Conservation (phyloP, 2,797 vertebrate species). For the Squalus acanthias region DNA sequence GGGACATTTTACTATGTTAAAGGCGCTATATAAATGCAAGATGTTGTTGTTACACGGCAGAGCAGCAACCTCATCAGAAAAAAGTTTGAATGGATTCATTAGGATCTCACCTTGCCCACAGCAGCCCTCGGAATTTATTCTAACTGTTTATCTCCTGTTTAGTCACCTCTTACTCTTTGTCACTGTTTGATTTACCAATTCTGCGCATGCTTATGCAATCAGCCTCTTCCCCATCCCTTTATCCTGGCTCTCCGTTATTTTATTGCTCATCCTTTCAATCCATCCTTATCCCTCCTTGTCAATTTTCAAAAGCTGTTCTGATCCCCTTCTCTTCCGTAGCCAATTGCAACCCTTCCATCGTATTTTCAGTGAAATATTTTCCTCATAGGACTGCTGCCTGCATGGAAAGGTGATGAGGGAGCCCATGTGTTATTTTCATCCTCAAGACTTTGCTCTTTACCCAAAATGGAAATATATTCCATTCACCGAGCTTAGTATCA, state of each 20-base stretch:
- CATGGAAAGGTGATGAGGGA: not conserved
- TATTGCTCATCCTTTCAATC: not conserved
- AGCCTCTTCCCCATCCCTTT: not conserved
- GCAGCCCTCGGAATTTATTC: not conserved
- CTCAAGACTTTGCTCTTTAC: not conserved
- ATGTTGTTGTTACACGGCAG: not conserved
- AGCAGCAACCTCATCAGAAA: not conserved
- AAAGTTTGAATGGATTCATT: not conserved
- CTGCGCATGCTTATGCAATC: not conserved
- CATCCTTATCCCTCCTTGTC: not conserved
- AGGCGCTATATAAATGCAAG: not conserved
- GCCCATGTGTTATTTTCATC: no score
- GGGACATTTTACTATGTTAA: not conserved
- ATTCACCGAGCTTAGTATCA: not conserved
- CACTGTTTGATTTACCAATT: not conserved
- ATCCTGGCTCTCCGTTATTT: not conserved
- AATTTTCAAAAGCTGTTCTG: not conserved
- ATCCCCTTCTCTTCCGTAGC: not conserved
- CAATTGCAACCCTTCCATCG: no score
- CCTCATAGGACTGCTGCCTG: not conserved
- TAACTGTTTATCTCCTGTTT: not conserved
- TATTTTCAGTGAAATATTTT: no score
- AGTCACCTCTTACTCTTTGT: not conserved
- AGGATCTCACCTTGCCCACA: not conserved
- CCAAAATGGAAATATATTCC: not conserved